Conservation (phyloP, 2,888 invertebrate species). For the Phengaris arion region DNA sequence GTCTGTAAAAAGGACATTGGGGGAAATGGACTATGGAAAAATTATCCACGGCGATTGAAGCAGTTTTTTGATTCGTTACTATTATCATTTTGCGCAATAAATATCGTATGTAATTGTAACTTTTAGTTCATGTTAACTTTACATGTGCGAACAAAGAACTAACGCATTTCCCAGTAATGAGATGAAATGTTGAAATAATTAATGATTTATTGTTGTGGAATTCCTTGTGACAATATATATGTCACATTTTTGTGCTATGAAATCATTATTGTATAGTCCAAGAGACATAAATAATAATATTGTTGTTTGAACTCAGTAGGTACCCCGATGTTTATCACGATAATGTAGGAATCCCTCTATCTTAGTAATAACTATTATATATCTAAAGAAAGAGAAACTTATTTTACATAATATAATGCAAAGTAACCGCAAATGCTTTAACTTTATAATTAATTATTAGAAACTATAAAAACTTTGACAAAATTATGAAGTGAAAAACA, state of each 20-base stretch:
- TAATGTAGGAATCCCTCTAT: background rate
- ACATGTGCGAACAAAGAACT: slow-evolving; percentile 6
- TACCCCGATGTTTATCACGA: background rate
- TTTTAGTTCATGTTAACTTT: background rate
- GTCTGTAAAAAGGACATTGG: no score
- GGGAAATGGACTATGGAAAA: no score
- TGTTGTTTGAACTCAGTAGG: background rate
- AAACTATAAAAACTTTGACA: background rate
- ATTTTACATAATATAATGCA: background rate
- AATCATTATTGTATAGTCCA: background rate
- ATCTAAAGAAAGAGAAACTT: background rate
- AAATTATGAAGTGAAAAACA: background rate
- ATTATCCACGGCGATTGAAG: no score
- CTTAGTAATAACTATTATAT: background rate
- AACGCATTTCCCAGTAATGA: slow-evolving; percentile 1
- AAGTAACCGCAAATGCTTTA: background rate
- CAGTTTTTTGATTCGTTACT: no score
- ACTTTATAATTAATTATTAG: background rate
- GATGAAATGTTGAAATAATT: background rate
- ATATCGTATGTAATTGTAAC: background rate
- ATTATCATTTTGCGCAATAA: no score
- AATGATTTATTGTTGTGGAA: background rate
- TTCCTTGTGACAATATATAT: slow-evolving; percentile 11
- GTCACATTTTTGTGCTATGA: slow-evolving; percentile 15
- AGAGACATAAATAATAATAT: background rate